Evolutionary conservation across 2,888 invertebrate genomes (phyloP).

Genomic region (Galerucella nymphaeae): DNA sequence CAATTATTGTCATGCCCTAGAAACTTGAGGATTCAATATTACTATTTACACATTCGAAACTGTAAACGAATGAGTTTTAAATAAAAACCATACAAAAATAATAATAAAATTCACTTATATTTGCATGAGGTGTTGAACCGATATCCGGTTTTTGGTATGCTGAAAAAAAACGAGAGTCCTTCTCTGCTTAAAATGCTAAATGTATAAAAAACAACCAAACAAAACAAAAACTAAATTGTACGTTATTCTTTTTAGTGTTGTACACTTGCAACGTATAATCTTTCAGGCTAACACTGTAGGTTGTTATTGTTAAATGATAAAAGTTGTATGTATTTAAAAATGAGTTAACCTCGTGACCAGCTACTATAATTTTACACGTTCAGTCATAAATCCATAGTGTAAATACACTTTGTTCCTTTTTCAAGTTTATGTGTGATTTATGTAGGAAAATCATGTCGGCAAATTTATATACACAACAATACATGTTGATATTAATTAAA

Average conservation of each 20-base stretch:
- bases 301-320: conserved; percentile 40
- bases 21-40: no score
- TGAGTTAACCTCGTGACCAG: conserved; percentile 29
- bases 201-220: neutral
- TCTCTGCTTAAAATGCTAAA: neutral
- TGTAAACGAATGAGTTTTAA: no score
- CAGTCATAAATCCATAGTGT: conserved; percentile 16
- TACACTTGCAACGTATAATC: conserved; percentile 42
- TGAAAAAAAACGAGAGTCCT: neutral
- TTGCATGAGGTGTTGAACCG: no score
- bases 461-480: conserved; percentile 31
- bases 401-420: conserved; percentile 23
- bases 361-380: conserved; percentile 39
- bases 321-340: conserved; percentile 36
- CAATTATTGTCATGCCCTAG: no score
- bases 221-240: conserved; percentile 44
- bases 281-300: conserved; percentile 41
- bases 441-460: conserved; percentile 39
- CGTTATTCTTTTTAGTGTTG: conserved; percentile 35
- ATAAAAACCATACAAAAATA: no score
- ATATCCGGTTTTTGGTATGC: neutral
- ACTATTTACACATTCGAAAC: no score
- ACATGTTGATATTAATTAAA: conserved; percentile 14
- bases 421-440: conserved; percentile 39
- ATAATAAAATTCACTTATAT: no score